A percentile compares a stretch with the other conserved stretches of the same genome.
Conservation (phyloP, 2,797 vertebrate genomes). For the Denticeps clupeoides region DNA sequence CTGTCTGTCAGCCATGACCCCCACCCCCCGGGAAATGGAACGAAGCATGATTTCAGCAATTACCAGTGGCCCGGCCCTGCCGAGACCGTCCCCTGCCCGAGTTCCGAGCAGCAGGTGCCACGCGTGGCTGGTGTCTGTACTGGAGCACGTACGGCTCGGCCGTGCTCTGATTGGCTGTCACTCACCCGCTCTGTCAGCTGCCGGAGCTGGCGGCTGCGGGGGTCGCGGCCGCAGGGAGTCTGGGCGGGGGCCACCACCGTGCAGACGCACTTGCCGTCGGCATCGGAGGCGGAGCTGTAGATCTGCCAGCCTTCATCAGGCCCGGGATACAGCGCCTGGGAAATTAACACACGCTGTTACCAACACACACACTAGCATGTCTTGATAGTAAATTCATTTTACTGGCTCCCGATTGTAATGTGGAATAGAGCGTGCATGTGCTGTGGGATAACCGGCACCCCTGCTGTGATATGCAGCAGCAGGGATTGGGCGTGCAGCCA, state of each 20-base stretch:
- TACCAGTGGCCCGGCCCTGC: too few relatives aligned
- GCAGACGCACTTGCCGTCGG: conserved; percentile 86
- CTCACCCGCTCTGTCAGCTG: conserved; percentile 86
- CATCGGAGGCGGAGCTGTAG: conserved; percentile 87
- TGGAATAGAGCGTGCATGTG: too few relatives aligned
- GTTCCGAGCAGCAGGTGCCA: too few relatives aligned
- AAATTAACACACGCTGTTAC: neutral
- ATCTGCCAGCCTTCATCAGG: conserved; percentile 95
- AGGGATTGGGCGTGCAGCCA: too few relatives aligned
- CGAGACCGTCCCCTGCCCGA: too few relatives aligned
- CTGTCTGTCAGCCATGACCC: too few relatives aligned
- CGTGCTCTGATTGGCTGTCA: neutral
- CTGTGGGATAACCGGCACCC: too few relatives aligned
- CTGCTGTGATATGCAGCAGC: too few relatives aligned
- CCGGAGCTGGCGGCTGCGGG: conserved; percentile 79
- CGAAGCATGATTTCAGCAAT: too few relatives aligned
- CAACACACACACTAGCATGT: neutral
- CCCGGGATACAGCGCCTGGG: conserved; percentile 74
- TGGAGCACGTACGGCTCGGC: neutral
- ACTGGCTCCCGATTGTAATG: too few relatives aligned
- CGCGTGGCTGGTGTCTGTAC: neutral
- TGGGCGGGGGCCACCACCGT: conserved; percentile 85
- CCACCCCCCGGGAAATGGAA: too few relatives aligned
- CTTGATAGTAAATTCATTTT: too few relatives aligned
- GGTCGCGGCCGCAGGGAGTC: conserved; percentile 82